phyloP scores from a whole-genome alignment of 1,140 invertebrate species.

The Sarcophaga peregrina region DNA sequence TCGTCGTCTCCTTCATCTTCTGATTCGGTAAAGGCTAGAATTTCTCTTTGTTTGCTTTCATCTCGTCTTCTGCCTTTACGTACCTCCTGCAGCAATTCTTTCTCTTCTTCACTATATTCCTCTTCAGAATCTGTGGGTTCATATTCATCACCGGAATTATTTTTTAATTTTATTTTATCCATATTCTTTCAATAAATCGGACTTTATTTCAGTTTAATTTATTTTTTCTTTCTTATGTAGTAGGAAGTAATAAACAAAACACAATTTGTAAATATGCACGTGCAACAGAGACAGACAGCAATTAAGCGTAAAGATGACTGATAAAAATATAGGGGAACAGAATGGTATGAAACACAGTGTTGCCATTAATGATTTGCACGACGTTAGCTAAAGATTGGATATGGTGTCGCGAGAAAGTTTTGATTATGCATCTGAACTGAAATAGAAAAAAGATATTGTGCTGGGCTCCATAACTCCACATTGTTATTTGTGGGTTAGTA shows the following conservation, averaged over 20 bases:
- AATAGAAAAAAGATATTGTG: no score
- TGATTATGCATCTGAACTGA: no score
- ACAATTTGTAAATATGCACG: slow-evolving; percentile 2
- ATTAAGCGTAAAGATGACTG: background rate
- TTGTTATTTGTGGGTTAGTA: no score
- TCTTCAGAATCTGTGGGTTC: slow-evolving; percentile 77
- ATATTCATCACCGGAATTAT: slow-evolving; percentile 61
- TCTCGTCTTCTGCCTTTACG: slow-evolving; percentile 68
- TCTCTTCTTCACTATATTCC: slow-evolving; percentile 76
- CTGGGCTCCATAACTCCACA: no score
- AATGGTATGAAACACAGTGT: no score
- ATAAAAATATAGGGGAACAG: background rate
- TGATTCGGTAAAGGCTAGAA: slow-evolving; percentile 71
- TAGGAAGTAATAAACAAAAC: slow-evolving; percentile 15
- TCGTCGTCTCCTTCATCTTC: slow-evolving; percentile 67
- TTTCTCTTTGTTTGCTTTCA: slow-evolving; percentile 73
- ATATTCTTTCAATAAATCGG: slow-evolving; percentile 33
- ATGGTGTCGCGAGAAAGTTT: no score
- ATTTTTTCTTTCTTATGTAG: slow-evolving; percentile 12
- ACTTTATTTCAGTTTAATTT: background rate
- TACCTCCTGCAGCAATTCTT: slow-evolving; percentile 73
- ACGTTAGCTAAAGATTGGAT: no score
- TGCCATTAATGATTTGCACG: no score
- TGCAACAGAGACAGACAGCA: background rate
- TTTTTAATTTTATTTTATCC: slow-evolving; percentile 44